Base-by-base conservation (phyloP, 1,140 invertebrate genomes). In the Reticulitermes speratus region DNA sequence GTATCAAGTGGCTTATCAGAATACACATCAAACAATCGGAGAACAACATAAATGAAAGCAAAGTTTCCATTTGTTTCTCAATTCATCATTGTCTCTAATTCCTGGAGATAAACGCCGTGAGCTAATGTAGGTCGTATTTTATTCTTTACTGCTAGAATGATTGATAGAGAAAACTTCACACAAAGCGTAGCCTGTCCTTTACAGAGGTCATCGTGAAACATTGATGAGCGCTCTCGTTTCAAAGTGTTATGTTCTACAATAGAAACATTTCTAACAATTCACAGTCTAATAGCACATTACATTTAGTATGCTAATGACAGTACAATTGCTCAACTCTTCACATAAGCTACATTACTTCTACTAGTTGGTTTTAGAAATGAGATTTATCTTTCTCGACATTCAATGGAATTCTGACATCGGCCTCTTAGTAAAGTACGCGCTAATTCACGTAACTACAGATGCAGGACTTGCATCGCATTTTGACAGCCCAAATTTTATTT, bases 201-300 rank as follows among this genome's bases (percentile, higher is more conserved):
- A 55, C 19, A 48, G 45, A 16, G 52, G 52, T 55, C 65, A 75
- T 75, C 65, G n/a, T 75, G 65, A 30, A 75, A 75, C 65, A 75
- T 75, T 75, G 25, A 75, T 75, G 25, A 75, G 65, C n/a, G 65
- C 65, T 75, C 65, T 14, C 6, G n/a, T 30, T 30, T 75, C 8
- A 14, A n/a, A 55, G 11, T 30, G 65, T 75, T 75, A 75, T 14
- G n/a, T 75, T 30, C n/a, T 1, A 30, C 25, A 75, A 75, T 30
- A 30, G 65, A 75, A 75, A 75, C 65, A n/a, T 75, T 75, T 75
- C 65, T 75, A 75, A 75, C n/a, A n/a, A n/a, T 12, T 30, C 65
- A 75, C 65, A 75, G 25, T 75, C n/a, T n/a, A 30, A 75, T n/a
- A 30, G n/a, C 65, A 30, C n/a, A 16, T 30, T 75, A 6, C n/a